A percentile compares a stretch with the other conserved stretches of the same genome.
These are phyloP conservation scores for Zalophus californianus DNA, from an alignment of 2,797 vertebrate species.

Conservation along the genomic window DNA sequence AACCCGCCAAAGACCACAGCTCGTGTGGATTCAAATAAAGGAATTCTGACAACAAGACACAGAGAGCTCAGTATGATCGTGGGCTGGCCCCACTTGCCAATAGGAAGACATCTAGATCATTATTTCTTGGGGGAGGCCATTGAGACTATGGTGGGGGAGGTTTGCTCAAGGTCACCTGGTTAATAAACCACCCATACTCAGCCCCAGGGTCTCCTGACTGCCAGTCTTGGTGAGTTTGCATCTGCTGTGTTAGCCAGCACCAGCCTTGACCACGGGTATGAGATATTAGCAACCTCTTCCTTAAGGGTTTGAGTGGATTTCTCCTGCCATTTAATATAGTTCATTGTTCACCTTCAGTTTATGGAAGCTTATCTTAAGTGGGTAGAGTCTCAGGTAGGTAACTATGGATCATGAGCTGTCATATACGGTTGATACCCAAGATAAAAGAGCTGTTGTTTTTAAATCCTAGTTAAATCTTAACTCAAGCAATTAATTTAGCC, in stretches of 20 bases:
- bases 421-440: conserved; percentile 63
- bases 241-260: not conserved
- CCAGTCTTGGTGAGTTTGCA: not conserved
- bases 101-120: too few species aligned
- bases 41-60: not conserved
- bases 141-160: not conserved
- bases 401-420: conserved; percentile 5
- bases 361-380: conserved; percentile 21
- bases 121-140: not conserved
- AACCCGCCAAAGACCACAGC: not conserved
- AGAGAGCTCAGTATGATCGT: accelerated
- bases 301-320: not conserved
- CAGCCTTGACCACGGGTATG: not conserved
- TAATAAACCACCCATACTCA: not conserved
- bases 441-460: conserved; percentile 60
- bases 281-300: not conserved
- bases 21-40: not conserved
- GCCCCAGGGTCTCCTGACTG: not conserved
- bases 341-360: not conserved
- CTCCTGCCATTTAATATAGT: not conserved
- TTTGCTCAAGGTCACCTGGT: not conserved
- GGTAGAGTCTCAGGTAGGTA: not conserved
- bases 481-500: conserved; percentile 55
- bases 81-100: too few species aligned
- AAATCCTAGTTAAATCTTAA: conserved; percentile 77